Evolutionary conservation across 2,888 invertebrate genomes (phyloP).

Genomic region (Mellilla xanthometata): DNA sequence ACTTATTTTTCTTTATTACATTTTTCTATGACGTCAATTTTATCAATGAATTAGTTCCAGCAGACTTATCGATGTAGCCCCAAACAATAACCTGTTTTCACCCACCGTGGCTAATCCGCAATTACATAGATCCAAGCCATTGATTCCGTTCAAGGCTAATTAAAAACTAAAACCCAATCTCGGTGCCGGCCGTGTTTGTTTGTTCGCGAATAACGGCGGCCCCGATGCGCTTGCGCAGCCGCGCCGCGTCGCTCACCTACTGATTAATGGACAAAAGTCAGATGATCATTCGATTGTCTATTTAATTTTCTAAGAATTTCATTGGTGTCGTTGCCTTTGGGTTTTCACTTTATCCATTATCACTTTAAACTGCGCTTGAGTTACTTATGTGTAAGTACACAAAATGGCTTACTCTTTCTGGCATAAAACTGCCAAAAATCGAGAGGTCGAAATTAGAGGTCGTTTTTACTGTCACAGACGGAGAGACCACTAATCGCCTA

Average conservation of each 20-base stretch:
- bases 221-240: constrained; percentile 39
- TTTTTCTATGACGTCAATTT: no score
- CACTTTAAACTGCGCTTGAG: no score
- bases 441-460: no score
- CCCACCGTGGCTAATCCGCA: not conserved
- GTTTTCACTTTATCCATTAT: no score
- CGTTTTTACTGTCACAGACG: no score
- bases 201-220: constrained; percentile 37
- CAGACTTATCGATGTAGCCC: no score
- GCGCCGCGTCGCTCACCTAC: constrained; percentile 27
- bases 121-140: constrained; percentile 1
- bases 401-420: no score
- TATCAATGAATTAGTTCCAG: no score
- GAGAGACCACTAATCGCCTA: no score
- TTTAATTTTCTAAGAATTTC: constrained; percentile 38
- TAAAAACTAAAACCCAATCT: constrained; percentile 17
- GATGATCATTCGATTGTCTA: constrained; percentile 34
- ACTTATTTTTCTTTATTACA: no score
- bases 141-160: constrained; percentile 11
- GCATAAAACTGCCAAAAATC: no score
- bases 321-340: constrained; percentile 34
- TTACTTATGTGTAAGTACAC: no score
- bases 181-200: constrained; percentile 23
- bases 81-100: not conserved
- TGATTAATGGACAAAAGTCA: constrained; percentile 41